These are phyloP conservation scores for Menidia beryllina DNA, from an alignment of 2,113 vertebrate species.

Conservation along the genomic window DNA sequence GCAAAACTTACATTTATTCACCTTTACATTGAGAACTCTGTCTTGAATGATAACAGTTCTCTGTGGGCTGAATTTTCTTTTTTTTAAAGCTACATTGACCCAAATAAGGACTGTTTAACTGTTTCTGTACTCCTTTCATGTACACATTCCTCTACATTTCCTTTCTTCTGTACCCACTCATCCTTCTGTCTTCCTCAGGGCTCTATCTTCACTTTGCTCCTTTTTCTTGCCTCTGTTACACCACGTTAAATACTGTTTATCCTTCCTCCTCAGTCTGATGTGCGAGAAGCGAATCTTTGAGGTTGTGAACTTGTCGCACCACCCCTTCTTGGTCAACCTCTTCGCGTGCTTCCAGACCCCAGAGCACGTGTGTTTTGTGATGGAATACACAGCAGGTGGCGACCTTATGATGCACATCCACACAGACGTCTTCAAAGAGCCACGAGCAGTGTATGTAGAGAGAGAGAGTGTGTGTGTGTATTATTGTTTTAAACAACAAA, in stretches of 20 bases:
- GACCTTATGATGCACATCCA: slow-evolving; percentile 99
- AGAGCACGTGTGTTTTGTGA: slow-evolving; percentile 98
- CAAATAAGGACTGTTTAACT: too few species aligned
- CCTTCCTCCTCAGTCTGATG: slow-evolving; percentile 87
- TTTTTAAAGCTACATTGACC: too few species aligned
- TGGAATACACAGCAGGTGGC: slow-evolving; percentile 98
- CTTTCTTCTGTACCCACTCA: neutral
- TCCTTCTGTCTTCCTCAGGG: slow-evolving; percentile 25
- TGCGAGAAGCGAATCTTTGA: slow-evolving; percentile 99
- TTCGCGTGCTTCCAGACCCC: slow-evolving; percentile 99
- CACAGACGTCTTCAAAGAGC: slow-evolving; percentile 96
- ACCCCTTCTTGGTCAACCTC: slow-evolving; percentile 99
- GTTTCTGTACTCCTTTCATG: slow-evolving; percentile 1
- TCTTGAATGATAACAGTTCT: neutral
- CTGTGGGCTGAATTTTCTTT: too few species aligned
- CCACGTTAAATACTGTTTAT: too few species aligned
- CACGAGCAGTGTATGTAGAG: slow-evolving; percentile 90
- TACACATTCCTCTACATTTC: neutral
- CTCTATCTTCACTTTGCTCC: too few species aligned
- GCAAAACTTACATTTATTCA: neutral
- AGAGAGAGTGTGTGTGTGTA: neutral
- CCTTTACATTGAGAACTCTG: neutral
- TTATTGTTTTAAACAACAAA: too few species aligned
- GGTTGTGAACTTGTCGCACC: slow-evolving; percentile 93
- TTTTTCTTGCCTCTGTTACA: neutral